These are phyloP conservation scores for Protobothrops mucrosquamatus DNA, from an alignment of 2,113 vertebrate species.

Conservation along the genomic window DNA sequence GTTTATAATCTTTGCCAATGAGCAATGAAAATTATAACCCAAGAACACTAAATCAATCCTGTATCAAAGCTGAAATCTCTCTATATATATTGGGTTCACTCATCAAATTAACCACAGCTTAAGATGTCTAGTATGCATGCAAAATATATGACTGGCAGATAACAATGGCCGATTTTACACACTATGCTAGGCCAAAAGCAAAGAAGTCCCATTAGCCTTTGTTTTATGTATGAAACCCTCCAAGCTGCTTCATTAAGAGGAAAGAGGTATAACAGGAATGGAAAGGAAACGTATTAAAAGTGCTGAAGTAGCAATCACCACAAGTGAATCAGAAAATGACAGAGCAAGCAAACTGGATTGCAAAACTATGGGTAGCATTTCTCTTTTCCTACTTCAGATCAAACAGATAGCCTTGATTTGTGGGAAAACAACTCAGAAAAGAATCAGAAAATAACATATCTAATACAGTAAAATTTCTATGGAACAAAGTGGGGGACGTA, in stretches of 20 bases:
- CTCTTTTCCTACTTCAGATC: background rate
- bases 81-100: background rate
- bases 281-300: background rate
- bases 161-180: background rate
- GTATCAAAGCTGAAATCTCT: background rate
- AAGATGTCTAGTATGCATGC: background rate
- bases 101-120: background rate
- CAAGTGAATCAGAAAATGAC: background rate
- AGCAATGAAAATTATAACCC: background rate
- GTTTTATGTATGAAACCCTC: background rate
- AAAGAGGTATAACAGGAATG: background rate
- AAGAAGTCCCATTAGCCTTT: background rate
- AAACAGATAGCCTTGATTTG: background rate
- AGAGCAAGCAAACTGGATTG: background rate
- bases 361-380: background rate
- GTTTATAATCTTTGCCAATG: background rate
- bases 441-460: background rate
- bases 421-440: background rate
- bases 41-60: background rate
- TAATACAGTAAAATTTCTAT: background rate
- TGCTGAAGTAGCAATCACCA: background rate
- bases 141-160: background rate
- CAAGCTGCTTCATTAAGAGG: background rate
- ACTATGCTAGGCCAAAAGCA: background rate
- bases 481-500: background rate